Base-by-base conservation (phyloP, 2,888 invertebrate genomes). In the Steinernema hermaphroditum region DNA sequence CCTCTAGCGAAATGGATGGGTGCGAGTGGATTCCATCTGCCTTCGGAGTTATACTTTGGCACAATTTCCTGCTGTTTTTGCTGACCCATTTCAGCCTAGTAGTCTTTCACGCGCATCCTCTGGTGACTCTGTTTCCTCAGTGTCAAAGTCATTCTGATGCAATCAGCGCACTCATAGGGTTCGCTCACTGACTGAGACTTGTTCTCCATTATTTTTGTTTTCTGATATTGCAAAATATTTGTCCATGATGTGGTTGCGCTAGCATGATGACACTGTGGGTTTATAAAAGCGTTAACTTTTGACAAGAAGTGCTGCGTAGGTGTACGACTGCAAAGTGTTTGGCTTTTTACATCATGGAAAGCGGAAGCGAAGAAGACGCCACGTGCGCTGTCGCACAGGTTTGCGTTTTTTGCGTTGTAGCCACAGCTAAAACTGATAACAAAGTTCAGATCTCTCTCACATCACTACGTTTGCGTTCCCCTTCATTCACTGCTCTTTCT, bases 61-160 rank as follows among this genome's bases (percentile, higher is more conserved):
- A 37, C 37, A 12, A 12, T 37, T 37, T 12, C 37, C 6, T 12
- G 37, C 12, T 37, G 4, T 37, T 37, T 37, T 37, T 12, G 37
- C n/a, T n/a, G n/a, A 19, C 16, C 46, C n/a, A 16, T 9, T 46
- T 46, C 8, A 6, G 8, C n/a, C 16, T n/a, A 4, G n/a, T 19
- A 9, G 16, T 9, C 4, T 4, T 46, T 46, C 46, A 9, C 16
- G n/a, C 46, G 4, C 46, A 46, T 4, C 22, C 46, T 9, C n/a
- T 19, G 4, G 46, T n/a, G 22, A 46, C n/a, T 37, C 37, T 6
- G 8, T 6, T 16, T 46, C n/a, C 46, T 16, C 46, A 46, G n/a
- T 19, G n/a, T n/a, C 54, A 16, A 24, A 27, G 54, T 54, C 54
- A 54, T 14, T 22, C 54, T 54, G 54, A 54, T 54, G 54, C 54